These are phyloP conservation scores for Caenorhabditis sp. DNA, from an alignment of 2,888 invertebrate genomes.

Conservation along the genomic window DNA sequence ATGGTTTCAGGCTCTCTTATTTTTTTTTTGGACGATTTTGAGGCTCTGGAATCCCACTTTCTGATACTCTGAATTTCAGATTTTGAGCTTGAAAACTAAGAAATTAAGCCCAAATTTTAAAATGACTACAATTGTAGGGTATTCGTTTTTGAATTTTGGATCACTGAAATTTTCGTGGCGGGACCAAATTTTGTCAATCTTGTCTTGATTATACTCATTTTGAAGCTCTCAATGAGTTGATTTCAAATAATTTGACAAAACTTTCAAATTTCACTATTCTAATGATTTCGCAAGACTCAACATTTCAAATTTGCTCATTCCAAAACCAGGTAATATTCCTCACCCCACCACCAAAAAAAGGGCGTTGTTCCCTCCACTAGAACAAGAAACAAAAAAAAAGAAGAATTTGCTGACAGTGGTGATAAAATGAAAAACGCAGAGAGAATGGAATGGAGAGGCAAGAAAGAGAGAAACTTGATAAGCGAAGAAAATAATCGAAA, in stretches of 20 bases:
- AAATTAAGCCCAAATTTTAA: no score
- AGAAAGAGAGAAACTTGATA: conserved; percentile 12
- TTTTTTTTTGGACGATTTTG: no score
- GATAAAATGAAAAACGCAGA: conserved; percentile 2
- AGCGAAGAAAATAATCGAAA: no score
- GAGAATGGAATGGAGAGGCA: neutral
- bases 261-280: no score
- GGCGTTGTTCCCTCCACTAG: conserved; percentile 2
- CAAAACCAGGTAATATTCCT: neutral
- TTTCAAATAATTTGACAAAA: no score
- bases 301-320: neutral
- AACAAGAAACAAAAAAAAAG: no score
- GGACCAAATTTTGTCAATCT: neutral
- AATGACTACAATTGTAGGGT: no score
- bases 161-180: neutral
- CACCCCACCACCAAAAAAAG: neutral
- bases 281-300: no score
- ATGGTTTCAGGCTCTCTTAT: no score
- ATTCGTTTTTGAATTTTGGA: neutral
- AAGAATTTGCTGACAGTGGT: neutral
- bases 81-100: no score
- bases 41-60: no score
- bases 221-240: neutral
- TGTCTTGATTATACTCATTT: neutral
- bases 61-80: no score